Evolutionary conservation across 2,113 vertebrate genomes (phyloP).

Genomic region (Notothenia coriiceps): DNA sequence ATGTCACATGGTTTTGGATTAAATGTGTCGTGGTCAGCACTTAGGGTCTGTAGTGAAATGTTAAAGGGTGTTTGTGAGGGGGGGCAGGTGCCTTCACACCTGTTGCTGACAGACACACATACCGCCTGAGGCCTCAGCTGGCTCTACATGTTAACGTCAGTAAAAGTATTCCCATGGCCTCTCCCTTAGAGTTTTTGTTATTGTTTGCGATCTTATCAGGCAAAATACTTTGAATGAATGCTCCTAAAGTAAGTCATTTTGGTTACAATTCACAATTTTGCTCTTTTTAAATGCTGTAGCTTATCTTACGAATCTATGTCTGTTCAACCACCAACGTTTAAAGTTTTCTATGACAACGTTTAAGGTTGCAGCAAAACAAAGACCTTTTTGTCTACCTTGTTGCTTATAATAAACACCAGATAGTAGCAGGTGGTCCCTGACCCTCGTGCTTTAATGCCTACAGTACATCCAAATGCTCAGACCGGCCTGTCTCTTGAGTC

Average conservation of each 20-base stretch:
- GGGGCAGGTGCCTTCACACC: slow-evolving; percentile 25
- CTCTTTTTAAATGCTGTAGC: neutral
- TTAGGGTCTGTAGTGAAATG: neutral
- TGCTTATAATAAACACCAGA: neutral
- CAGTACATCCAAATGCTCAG: neutral
- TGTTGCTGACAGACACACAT: too few species aligned
- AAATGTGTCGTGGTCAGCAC: neutral
- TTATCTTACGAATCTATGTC: neutral
- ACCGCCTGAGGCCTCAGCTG: slow-evolving; percentile 31
- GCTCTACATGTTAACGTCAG: slow-evolving; percentile 27
- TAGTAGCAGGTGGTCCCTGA: neutral
- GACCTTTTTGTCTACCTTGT: neutral
- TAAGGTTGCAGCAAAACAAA: neutral
- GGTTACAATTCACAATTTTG: neutral
- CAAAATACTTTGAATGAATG: neutral
- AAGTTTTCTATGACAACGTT: neutral
- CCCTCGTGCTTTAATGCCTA: neutral
- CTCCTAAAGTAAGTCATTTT: neutral
- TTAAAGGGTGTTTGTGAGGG: slow-evolving; percentile 36
- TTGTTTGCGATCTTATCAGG: neutral
- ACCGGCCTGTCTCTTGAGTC: neutral
- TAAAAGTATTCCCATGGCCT: slow-evolving; percentile 2
- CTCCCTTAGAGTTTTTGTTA: neutral
- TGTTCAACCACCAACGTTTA: neutral
- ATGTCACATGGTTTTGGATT: neutral